Conservation (phyloP, 2,113 vertebrate genomes). For the Cyanistes caeruleus region DNA sequence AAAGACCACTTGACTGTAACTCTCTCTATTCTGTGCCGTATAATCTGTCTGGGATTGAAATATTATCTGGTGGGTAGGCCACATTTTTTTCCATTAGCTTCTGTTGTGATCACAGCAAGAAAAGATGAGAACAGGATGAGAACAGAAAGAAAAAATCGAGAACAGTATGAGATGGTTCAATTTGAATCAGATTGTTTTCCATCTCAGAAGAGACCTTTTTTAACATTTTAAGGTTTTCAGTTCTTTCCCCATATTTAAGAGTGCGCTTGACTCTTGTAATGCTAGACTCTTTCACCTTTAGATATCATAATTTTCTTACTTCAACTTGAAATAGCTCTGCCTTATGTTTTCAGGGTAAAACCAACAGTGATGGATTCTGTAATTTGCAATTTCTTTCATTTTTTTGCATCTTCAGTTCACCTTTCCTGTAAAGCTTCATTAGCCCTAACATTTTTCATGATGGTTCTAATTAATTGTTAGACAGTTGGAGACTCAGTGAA, state of each 20-base stretch:
- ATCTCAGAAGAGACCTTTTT: not conserved
- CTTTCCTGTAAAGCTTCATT: slow-evolving; percentile 14
- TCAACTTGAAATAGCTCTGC: not conserved
- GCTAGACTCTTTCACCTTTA: not conserved
- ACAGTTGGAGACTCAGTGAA: not conserved
- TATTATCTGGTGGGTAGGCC: not conserved
- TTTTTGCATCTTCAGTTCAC: not conserved
- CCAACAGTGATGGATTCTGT: not conserved
- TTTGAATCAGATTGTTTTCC: not conserved
- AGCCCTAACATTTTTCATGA: not conserved
- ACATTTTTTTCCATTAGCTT: not conserved
- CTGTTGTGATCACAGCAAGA: not conserved
- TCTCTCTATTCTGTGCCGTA: not conserved
- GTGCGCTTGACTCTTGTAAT: not conserved
- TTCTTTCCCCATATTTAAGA: not conserved
- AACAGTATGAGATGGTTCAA: not conserved
- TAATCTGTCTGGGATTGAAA: not conserved
- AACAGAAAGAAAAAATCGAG: not conserved
- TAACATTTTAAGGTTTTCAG: not conserved
- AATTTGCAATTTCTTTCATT: not conserved
- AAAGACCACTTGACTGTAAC: not conserved
- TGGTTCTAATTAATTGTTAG: slow-evolving; percentile 29
- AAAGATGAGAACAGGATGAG: not conserved
- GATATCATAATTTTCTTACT: not conserved
- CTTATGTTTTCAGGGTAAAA: not conserved